A percentile compares a stretch with the other conserved stretches of the same genome.
phyloP scores from a whole-genome alignment of 2,888 invertebrate genomes.

The Amphipyra berbera region DNA sequence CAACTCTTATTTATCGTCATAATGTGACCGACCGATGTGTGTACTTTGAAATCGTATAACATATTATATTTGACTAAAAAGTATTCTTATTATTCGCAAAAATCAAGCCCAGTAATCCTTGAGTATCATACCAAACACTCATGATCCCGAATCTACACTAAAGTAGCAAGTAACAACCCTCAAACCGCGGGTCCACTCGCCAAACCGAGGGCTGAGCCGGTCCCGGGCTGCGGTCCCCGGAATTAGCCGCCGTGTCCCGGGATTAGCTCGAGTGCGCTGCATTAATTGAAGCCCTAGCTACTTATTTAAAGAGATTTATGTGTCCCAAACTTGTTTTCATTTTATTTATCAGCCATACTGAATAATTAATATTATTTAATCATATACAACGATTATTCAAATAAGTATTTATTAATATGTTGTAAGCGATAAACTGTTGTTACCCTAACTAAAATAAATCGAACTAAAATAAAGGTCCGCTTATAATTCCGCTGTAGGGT shows the following conservation, averaged over 20 bases:
- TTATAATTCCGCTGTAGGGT: no score
- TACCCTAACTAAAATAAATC: no score
- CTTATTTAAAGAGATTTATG: conserved; percentile 38
- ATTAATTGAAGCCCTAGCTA: conserved; percentile 52
- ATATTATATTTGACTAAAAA: no score
- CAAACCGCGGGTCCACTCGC: conserved; percentile 50
- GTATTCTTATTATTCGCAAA: neutral
- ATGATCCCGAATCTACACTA: conserved; percentile 11
- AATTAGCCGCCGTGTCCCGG: conserved; percentile 50
- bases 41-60: no score
- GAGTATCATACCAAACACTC: conserved; percentile 12
- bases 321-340: conserved; percentile 11
- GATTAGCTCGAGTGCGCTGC: conserved; percentile 49
- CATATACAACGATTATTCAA: no score
- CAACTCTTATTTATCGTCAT: no score
- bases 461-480: no score
- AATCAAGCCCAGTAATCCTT: conserved; percentile 9
- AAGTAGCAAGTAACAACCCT: conserved; percentile 48
- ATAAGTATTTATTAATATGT: no score
- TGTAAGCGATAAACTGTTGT: no score
- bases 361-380: no score
- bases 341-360: no score
- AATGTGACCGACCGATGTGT: no score
- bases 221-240: conserved; percentile 38
- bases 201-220: conserved; percentile 42